These are phyloP conservation scores for Leptestheria dahalacensis DNA, from an alignment of 1,140 invertebrate genomes.

Conservation along the genomic window DNA sequence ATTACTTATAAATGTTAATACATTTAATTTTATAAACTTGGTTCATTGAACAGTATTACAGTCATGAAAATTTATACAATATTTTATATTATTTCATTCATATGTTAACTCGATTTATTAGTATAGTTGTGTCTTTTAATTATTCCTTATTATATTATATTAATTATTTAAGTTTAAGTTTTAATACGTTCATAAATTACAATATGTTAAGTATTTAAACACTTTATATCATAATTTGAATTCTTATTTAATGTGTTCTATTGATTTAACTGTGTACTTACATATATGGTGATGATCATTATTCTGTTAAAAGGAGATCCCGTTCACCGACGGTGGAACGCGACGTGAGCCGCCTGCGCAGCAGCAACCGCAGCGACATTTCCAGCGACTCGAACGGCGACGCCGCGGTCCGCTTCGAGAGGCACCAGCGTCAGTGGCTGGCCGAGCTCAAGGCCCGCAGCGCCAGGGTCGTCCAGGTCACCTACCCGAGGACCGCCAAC, in stretches of 20 bases:
- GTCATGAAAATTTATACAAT: background rate
- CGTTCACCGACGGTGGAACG: conserved; percentile 13
- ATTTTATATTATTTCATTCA: background rate
- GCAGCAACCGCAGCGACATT: conserved; percentile 43
- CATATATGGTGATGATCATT: too few relatives aligned
- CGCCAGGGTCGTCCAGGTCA: conserved; percentile 77
- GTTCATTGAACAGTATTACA: too few relatives aligned
- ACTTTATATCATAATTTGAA: too few relatives aligned
- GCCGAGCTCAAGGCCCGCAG: conserved; percentile 54
- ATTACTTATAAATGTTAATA: too few relatives aligned
- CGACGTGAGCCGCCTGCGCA: background rate
- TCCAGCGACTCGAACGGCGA: conserved; percentile 48
- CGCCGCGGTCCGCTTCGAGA: conserved; percentile 31
- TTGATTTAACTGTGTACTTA: too few relatives aligned
- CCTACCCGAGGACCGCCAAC: conserved; percentile 88
- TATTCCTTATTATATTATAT: background rate
- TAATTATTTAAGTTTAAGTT: too few relatives aligned
- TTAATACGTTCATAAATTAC: too few relatives aligned
- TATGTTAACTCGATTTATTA: background rate
- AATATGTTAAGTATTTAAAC: too few relatives aligned
- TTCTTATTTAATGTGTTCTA: too few relatives aligned
- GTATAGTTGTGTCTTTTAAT: conserved; percentile 14
- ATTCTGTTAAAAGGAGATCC: background rate
- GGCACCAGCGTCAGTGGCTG: conserved; percentile 41
- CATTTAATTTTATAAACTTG: too few relatives aligned